These are phyloP conservation scores for Sorex araneus DNA, from an alignment of 2,113 vertebrate species.

Conservation along the genomic window DNA sequence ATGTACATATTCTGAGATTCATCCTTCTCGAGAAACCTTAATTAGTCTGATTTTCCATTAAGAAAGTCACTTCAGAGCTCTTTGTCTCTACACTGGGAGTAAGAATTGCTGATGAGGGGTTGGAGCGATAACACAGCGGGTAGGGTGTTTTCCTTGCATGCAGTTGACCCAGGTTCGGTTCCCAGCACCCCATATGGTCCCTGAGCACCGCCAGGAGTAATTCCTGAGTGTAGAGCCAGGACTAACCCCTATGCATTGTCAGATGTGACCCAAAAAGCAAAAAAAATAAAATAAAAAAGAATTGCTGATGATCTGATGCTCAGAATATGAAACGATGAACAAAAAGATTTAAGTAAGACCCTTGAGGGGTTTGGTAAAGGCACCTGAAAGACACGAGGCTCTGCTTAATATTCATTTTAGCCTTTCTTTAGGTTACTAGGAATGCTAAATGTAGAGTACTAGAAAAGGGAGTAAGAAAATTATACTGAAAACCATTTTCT, in stretches of 20 bases:
- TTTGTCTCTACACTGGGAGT: not conserved
- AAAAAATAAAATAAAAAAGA: no score
- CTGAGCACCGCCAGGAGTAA: no score
- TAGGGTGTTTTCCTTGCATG: no score
- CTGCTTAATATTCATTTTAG: conserved; percentile 42
- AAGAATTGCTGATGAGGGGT: not conserved
- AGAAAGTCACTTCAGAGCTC: not conserved
- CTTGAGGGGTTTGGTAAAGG: conserved; percentile 13
- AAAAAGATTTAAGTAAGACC: not conserved
- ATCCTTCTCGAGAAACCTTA: not conserved
- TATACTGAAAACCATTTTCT: conserved; percentile 50
- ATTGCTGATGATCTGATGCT: not conserved
- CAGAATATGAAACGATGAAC: conserved; percentile 37
- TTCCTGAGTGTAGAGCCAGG: no score
- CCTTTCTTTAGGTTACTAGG: not conserved
- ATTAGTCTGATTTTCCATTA: conserved; percentile 9
- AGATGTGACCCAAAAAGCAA: no score
- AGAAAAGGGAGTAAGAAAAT: not conserved
- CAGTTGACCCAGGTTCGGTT: no score
- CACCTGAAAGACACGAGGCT: conserved; percentile 18
- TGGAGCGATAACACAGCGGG: no score
- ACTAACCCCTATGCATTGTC: no score
- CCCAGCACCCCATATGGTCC: no score
- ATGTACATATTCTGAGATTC: not conserved
- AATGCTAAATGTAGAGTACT: not conserved